Conservation (phyloP, 2,797 vertebrate genomes). For the Artibeus jamaicensis region DNA sequence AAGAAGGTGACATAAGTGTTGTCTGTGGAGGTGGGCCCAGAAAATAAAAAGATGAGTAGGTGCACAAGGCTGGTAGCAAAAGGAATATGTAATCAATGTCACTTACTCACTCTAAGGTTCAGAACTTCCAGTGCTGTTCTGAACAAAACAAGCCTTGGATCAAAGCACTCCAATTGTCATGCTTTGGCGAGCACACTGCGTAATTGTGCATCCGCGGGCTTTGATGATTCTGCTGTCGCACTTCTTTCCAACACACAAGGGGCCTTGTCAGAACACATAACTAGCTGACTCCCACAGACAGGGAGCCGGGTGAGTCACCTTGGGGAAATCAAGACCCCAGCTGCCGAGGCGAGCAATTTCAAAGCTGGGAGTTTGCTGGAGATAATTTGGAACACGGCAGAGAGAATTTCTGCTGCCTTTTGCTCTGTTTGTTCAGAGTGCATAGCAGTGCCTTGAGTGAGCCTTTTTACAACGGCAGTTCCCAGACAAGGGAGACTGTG, state of each 20-base stretch:
- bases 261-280: conserved; percentile 51
- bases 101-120: background rate
- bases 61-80: background rate
- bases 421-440: background rate
- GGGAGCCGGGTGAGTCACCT: background rate
- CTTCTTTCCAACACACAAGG: background rate
- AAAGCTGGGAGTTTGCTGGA: conserved; percentile 3
- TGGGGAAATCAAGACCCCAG: conserved; percentile 62
- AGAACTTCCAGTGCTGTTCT: conserved; percentile 24
- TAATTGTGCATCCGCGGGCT: background rate
- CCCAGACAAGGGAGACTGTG: background rate
- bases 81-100: conserved; percentile 46
- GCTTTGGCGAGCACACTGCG: conserved; percentile 35
- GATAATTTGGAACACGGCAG: background rate
- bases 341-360: conserved; percentile 48
- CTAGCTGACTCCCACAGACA: background rate
- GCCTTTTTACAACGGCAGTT: background rate
- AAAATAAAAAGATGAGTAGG: conserved; percentile 16
- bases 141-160: conserved; percentile 38
- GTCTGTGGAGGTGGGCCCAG: background rate
- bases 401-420: conserved; percentile 36
- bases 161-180: conserved; percentile 17
- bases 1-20: background rate
- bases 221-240: background rate
- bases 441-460: background rate